Evolutionary conservation across 2,797 vertebrate species (phyloP), one percentile per base, ranked within the genome.

Genomic region (Neopelma chrysocephalum): DNA sequence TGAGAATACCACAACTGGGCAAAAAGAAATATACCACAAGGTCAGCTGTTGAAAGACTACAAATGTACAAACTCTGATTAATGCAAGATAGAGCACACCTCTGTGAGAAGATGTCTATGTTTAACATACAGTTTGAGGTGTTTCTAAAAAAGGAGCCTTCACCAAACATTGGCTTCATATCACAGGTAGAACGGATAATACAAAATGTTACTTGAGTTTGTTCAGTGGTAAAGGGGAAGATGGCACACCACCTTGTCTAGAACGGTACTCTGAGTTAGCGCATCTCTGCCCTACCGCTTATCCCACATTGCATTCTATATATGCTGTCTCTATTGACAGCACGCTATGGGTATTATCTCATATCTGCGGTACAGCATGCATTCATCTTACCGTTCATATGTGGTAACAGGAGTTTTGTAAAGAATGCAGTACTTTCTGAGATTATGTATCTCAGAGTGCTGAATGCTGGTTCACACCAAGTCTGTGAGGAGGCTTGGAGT

Each of bases 331-430:
- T 73, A 42, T 3, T 93, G 89, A 64, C 56, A 85, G 34, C 93
- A 83, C 10, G 45, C 87, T 93, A 21, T 19, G 93, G 72, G 84
- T 71, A 70, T 97, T 98, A 98, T 98, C 98, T 98, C 94, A 89
- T 85, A 98, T 98, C 97, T 98, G 97, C 34, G 97, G 96, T 97
- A 91, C 51, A 93, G 79, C 66, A 62, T 65, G 64, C 93, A 80
- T 86, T 96, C 96, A 96, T 96, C 94, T 89, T 89, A 56, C 75
- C 9, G 50, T 94, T 97, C 97, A 84, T 93, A 97, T 97, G 96
- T 95, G 97, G 97, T 96, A 97, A 97, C 77, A 64, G 94, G 60
- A 95, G 78, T 96, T 97, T 83, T 94, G 90, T 62, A 90, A 94
- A 96, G 89, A 82, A 91, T 79, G 90, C 72, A 75, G 38, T 11